Percentiles rank a stretch among this genome's conserved stretches.
Conservation (phyloP, 37 sponge, comb jelly and placozoan species). For the Amphimedon queenslandica region DNA sequence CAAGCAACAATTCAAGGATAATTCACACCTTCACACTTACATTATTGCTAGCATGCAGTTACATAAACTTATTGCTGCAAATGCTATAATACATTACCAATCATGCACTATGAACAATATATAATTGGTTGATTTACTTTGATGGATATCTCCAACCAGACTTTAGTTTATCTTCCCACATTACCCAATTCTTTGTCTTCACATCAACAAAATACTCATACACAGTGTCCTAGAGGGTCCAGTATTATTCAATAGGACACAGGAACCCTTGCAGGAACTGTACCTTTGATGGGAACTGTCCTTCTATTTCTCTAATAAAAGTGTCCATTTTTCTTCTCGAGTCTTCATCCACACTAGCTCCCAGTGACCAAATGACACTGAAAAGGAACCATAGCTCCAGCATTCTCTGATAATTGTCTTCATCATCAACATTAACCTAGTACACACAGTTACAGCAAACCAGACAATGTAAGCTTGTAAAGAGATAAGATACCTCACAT, state of each 20-base stretch:
- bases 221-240: conserved; percentile 72
- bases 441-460: not conserved
- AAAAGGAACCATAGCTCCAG: conserved; percentile 98
- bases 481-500: no score
- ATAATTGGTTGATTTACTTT: conserved; percentile 44
- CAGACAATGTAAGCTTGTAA: not conserved
- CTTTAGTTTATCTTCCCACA: conserved; percentile 97
- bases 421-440: conserved; percentile 87
- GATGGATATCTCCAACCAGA: conserved; percentile 82
- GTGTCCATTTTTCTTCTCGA: conserved; percentile 94
- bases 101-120: no score
- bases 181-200: conserved; percentile 85
- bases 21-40: no score
- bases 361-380: conserved; percentile 92
- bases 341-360: conserved; percentile 93
- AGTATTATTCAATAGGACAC: not conserved
- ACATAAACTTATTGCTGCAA: no score
- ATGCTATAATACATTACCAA: no score
- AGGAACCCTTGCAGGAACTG: not conserved
- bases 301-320: conserved; percentile 91
- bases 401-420: conserved; percentile 77
- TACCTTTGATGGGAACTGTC: conserved; percentile 91
- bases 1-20: no score
- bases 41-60: no score
- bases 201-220: conserved; percentile 97